Evolutionary conservation across 30 jellyfish, hydroid and myxozoan genomes (phyloP).

Genomic region (Calvadosia cruxmelitensis): DNA sequence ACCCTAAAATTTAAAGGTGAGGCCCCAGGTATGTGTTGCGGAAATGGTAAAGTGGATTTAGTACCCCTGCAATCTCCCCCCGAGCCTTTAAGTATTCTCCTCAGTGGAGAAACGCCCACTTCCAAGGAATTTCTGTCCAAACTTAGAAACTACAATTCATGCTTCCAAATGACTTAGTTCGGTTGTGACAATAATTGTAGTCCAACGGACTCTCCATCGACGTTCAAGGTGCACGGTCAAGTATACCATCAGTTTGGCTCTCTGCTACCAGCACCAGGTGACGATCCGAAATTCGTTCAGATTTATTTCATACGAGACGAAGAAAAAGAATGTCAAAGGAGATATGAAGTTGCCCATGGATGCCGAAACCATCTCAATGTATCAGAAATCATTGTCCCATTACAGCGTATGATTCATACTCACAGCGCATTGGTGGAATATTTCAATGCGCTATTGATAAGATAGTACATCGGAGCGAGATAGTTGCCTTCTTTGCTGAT

Average conservation of each 20-base stretch:
- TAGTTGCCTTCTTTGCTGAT: constrained; percentile 15
- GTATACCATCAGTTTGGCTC: not conserved
- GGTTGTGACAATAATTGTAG: not conserved
- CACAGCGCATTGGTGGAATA: not conserved
- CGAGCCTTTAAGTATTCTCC: not conserved
- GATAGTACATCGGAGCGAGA: constrained; percentile 2
- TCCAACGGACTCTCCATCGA: not conserved
- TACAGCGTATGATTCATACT: not conserved
- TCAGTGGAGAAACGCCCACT: not conserved
- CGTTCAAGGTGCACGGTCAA: not conserved
- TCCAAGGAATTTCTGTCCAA: not conserved
- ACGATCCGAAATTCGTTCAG: not conserved
- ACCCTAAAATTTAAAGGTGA: not conserved
- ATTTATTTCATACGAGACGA: not conserved
- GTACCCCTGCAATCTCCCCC: not conserved
- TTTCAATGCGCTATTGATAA: constrained; percentile 7
- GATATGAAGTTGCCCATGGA: not conserved
- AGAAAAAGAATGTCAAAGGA: not conserved
- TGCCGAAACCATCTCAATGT: too few relatives aligned
- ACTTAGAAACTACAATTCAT: not conserved
- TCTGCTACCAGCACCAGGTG: not conserved
- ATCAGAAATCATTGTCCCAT: not conserved
- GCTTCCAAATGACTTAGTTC: not conserved
- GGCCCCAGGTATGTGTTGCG: not conserved
- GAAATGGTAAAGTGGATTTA: not conserved